Conservation (phyloP, 2,888 invertebrate genomes). For the Piscicola geometra region DNA sequence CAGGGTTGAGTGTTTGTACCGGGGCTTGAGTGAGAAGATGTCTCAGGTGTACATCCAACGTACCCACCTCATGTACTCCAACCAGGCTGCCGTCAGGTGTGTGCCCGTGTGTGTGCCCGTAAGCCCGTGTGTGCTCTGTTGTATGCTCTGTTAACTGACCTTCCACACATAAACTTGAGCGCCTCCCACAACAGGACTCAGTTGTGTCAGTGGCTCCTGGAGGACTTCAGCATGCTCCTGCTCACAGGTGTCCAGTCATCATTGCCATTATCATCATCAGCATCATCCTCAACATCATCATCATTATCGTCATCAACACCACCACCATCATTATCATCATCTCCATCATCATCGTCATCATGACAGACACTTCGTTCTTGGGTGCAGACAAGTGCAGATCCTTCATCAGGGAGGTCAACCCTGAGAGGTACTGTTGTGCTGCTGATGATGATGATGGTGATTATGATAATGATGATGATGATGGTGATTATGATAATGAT, state of each 20-base stretch:
- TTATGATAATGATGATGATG: no score
- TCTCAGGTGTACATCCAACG: conserved; percentile 92
- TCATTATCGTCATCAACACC: no score
- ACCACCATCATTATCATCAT: background rate
- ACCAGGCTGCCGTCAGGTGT: conserved; percentile 65
- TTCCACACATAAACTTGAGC: background rate
- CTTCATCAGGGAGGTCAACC: conserved; percentile 69
- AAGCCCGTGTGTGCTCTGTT: no score
- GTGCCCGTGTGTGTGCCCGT: conserved; percentile 40
- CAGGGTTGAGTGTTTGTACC: conserved; percentile 74
- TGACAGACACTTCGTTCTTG: conserved; percentile 82
- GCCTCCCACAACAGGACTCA: background rate
- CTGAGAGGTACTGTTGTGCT: conserved; percentile 28
- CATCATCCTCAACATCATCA: no score
- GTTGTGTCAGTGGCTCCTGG: conserved; percentile 79
- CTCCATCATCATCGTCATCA: no score
- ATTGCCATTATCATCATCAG: background rate
- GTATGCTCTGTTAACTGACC: background rate
- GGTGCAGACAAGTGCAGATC: conserved; percentile 71
- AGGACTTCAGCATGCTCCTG: conserved; percentile 68
- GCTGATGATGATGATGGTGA: no score
- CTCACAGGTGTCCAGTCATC: background rate
- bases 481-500: no score
- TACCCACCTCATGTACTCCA: conserved; percentile 69
- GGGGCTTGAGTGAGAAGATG: conserved; percentile 79